Percentiles rank a stretch among this genome's conserved stretches.
These are phyloP conservation scores for Gymnobelideus leadbeateri DNA, from an alignment of 2,113 vertebrate genomes.

Conservation along the genomic window DNA sequence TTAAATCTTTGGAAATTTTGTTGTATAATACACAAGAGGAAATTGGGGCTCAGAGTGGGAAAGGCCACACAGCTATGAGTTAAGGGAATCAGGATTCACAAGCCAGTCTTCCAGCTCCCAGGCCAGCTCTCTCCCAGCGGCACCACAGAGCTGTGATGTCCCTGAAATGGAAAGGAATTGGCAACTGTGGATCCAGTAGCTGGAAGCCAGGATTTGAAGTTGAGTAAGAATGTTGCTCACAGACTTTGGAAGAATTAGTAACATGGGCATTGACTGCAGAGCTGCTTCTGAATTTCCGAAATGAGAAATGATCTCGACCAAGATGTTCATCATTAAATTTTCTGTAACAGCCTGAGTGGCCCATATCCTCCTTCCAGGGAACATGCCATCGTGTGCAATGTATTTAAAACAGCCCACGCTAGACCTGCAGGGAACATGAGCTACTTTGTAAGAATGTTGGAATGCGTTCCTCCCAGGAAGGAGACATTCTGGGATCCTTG, in stretches of 20 bases:
- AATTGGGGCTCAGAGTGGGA: background rate
- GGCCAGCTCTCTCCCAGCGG: background rate
- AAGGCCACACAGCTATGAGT: background rate
- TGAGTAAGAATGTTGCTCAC: background rate
- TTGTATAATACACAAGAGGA: background rate
- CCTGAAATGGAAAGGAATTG: constrained; percentile 1
- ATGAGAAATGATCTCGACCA: constrained; percentile 16
- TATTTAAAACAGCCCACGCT: constrained; percentile 16
- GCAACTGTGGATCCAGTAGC: background rate
- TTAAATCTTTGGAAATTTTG: background rate
- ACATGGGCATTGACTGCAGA: constrained; percentile 1
- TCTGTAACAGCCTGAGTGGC: constrained; percentile 11
- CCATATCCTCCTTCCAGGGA: background rate
- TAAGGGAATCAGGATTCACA: background rate
- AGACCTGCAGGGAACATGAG: constrained; percentile 7
- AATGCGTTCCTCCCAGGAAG: constrained; percentile 6
- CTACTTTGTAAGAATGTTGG: constrained; percentile 12
- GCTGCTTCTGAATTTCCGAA: background rate
- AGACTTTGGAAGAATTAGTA: constrained; percentile 6
- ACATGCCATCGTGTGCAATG: constrained; percentile 8
- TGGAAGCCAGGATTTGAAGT: constrained; percentile 5
- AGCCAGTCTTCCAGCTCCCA: background rate
- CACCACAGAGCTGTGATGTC: background rate
- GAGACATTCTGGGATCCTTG: constrained; percentile 10
- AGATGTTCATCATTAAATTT: constrained; percentile 21